Evolutionary conservation across 1,140 invertebrate genomes (phyloP).

Genomic region (Dreissena rostriformis): DNA sequence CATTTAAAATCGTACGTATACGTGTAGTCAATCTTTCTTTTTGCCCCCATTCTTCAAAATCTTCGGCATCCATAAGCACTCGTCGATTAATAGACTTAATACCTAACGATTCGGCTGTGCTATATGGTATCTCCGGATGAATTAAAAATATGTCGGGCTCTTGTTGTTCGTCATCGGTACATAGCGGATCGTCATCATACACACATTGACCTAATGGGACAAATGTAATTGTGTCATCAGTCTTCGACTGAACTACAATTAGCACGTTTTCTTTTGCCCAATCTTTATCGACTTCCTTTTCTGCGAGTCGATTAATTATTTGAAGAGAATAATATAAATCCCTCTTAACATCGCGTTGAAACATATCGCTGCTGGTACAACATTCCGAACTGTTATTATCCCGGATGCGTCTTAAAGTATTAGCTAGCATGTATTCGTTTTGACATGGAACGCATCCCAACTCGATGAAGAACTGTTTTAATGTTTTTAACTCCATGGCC

Average conservation of each 20-base stretch:
- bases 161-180: slow-evolving; percentile 43
- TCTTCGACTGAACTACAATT: slow-evolving; percentile 4
- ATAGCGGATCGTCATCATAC: slow-evolving; percentile 41
- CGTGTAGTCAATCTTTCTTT: slow-evolving; percentile 69
- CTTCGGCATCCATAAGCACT: slow-evolving; percentile 58
- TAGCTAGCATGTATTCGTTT: background rate
- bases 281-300: background rate
- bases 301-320: no score
- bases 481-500: background rate
- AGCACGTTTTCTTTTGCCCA: background rate
- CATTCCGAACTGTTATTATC: background rate
- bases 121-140: slow-evolving; percentile 59
- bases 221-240: slow-evolving; percentile 37
- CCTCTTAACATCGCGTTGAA: no score
- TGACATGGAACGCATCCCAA: background rate
- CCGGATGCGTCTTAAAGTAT: background rate
- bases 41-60: slow-evolving; percentile 67
- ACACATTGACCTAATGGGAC: slow-evolving; percentile 56
- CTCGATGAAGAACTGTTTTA: background rate
- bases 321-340: no score
- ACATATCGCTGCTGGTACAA: no score
- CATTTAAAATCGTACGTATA: slow-evolving; percentile 58
- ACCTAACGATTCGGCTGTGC: slow-evolving; percentile 62
- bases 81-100: slow-evolving; percentile 60
- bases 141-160: slow-evolving; percentile 63